Evolutionary conservation across 35 echinoderm and acorn worm genomes (phyloP).

Genomic region (Apostichopus japonicus): DNA sequence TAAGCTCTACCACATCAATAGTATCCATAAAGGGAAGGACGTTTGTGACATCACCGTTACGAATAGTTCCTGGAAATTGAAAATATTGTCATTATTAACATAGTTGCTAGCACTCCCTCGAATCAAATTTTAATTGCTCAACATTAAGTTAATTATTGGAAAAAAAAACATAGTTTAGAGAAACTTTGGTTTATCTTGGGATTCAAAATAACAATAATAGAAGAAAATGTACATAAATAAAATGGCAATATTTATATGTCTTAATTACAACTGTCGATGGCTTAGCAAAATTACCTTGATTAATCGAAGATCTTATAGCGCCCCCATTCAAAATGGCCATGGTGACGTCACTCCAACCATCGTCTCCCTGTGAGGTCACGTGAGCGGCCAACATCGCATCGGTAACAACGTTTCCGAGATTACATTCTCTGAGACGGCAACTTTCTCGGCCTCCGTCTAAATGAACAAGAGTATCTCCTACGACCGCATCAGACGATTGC

Average conservation of each 20-base stretch:
- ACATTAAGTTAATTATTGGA: too few relatives aligned
- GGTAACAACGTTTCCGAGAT: slow-evolving; percentile 66
- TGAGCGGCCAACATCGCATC: slow-evolving; percentile 68
- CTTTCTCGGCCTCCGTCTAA: slow-evolving; percentile 38
- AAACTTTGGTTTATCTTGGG: too few relatives aligned
- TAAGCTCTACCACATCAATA: neutral
- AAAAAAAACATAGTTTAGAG: too few relatives aligned
- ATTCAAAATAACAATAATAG: too few relatives aligned
- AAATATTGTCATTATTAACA: too few relatives aligned
- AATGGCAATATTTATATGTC: too few relatives aligned
- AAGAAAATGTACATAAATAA: too few relatives aligned
- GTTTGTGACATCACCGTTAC: slow-evolving; percentile 16
- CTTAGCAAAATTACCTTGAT: slow-evolving; percentile 36
- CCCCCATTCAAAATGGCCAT: slow-evolving; percentile 86
- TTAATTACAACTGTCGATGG: too few relatives aligned
- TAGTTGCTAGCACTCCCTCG: too few relatives aligned
- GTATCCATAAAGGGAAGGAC: slow-evolving; percentile 6
- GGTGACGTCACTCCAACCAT: slow-evolving; percentile 85
- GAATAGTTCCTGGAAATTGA: neutral
- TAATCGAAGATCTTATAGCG: slow-evolving; percentile 68
- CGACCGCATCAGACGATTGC: neutral
- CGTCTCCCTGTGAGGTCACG: slow-evolving; percentile 54
- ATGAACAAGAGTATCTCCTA: slow-evolving; percentile 49
- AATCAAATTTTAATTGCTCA: too few relatives aligned
- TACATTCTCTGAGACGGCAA: slow-evolving; percentile 58